Evolutionary conservation across 2,113 vertebrate genomes (phyloP).

Genomic region (Sphaerodactylus townsendi): DNA sequence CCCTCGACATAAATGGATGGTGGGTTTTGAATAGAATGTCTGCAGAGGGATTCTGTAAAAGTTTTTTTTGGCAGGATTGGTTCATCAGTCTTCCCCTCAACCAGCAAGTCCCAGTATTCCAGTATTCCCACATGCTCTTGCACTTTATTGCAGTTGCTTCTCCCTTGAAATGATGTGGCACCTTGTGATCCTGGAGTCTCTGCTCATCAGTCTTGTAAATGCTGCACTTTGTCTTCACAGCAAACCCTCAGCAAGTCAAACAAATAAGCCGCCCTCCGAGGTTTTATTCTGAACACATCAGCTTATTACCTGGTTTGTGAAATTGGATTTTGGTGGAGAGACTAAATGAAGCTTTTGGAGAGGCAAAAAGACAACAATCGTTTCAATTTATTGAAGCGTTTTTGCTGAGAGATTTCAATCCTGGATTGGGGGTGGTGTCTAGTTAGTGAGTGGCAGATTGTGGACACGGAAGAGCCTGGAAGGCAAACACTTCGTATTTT

Average conservation of each 20-base stretch:
- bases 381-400: slow-evolving; percentile 49
- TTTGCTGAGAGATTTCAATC: slow-evolving; percentile 48
- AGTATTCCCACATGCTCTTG: too few relatives aligned
- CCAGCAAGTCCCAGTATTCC: too few relatives aligned
- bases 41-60: too few relatives aligned
- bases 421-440: slow-evolving; percentile 43
- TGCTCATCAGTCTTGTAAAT: too few relatives aligned
- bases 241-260: neutral
- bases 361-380: slow-evolving; percentile 21
- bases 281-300: slow-evolving; percentile 6
- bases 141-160: neutral
- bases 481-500: neutral
- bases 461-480: neutral
- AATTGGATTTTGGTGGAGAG: slow-evolving; percentile 2
- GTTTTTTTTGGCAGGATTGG: too few relatives aligned
- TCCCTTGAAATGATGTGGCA: neutral
- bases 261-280: neutral
- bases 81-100: too few relatives aligned
- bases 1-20: too few relatives aligned
- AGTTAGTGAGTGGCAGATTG: slow-evolving; percentile 34
- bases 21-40: too few relatives aligned
- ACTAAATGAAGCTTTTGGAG: slow-evolving; percentile 49
- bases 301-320: neutral
- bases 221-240: neutral
- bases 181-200: neutral